Percentiles rank a stretch among this genome's conserved stretches.
Conservation (phyloP, 2,888 invertebrate genomes). For the Phengaris alcon region DNA sequence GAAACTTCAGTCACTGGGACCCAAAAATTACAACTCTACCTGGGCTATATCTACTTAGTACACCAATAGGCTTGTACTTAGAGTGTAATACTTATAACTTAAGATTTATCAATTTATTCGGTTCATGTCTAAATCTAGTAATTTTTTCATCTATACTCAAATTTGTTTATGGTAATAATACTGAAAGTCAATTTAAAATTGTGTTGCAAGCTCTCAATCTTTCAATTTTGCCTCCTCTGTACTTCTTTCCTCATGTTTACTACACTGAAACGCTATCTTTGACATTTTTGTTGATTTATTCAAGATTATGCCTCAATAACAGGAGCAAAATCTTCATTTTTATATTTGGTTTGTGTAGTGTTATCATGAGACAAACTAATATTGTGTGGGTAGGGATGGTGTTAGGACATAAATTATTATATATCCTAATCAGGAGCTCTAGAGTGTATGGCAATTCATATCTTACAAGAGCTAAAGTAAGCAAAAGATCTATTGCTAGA, state of each 20-base stretch:
- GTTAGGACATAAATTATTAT: conserved; percentile 68
- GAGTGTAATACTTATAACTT: conserved; percentile 84
- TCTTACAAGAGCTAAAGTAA: conserved; percentile 48
- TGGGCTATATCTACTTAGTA: conserved; percentile 90
- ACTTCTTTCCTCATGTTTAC: conserved; percentile 94
- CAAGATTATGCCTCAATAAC: conserved; percentile 79
- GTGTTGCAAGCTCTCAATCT: conserved; percentile 83
- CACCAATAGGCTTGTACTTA: conserved; percentile 79
- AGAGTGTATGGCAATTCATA: conserved; percentile 61
- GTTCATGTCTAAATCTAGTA: conserved; percentile 84
- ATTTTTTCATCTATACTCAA: conserved; percentile 81
- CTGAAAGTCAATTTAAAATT: conserved; percentile 53
- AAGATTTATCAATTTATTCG: conserved; percentile 85
- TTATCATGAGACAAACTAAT: conserved; percentile 96
- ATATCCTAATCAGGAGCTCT: conserved; percentile 58
- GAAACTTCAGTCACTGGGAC: conserved; percentile 93
- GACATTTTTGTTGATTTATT: conserved; percentile 84
- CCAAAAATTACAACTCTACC: conserved; percentile 98
- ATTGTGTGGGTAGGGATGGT: conserved; percentile 92
- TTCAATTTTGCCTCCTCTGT: conserved; percentile 88
- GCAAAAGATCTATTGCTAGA: conserved; percentile 49
- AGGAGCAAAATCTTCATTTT: conserved; percentile 50
- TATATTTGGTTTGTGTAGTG: conserved; percentile 80
- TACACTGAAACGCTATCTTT: conserved; percentile 95
- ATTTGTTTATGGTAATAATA: conserved; percentile 55